A percentile compares a stretch with the other conserved stretches of the same genome.
These are phyloP conservation scores for Protobothrops mucrosquamatus DNA, from an alignment of 2,113 vertebrate species.

Conservation along the genomic window DNA sequence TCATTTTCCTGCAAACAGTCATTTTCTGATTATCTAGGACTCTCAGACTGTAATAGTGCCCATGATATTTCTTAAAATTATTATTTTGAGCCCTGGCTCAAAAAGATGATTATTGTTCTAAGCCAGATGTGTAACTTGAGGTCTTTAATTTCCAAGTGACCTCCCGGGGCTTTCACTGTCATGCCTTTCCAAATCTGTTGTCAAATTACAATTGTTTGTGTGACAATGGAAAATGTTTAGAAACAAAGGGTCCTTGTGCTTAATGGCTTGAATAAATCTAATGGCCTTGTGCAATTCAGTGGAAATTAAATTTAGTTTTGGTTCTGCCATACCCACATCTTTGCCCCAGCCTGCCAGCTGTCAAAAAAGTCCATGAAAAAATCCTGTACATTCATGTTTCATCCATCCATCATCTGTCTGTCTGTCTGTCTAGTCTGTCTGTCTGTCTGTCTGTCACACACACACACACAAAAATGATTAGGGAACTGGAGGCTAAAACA, in stretches of 20 bases:
- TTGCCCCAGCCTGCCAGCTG: neutral
- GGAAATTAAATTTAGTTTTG: neutral
- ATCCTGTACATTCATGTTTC: neutral
- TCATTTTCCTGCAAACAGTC: neutral
- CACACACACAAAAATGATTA: too few species aligned
- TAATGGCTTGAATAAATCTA: neutral
- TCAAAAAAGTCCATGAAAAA: neutral
- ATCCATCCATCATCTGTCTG: accelerated
- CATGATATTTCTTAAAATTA: neutral
- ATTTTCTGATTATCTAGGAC: neutral
- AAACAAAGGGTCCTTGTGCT: neutral
- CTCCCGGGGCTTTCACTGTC: neutral
- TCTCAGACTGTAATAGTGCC: neutral
- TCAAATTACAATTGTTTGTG: neutral
- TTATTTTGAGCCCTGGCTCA: neutral
- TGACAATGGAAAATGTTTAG: neutral
- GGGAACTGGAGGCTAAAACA: too few species aligned
- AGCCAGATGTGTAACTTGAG: neutral
- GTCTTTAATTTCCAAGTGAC: neutral
- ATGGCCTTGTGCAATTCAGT: neutral
- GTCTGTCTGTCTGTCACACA: accelerated
- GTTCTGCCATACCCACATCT: neutral
- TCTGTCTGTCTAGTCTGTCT: accelerated
- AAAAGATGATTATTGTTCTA: neutral
- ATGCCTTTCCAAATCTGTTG: neutral